Evolutionary conservation across 2,797 vertebrate genomes (phyloP), one percentile per base, ranked within the genome.

Genomic region (Ctenosaura bakeri): DNA sequence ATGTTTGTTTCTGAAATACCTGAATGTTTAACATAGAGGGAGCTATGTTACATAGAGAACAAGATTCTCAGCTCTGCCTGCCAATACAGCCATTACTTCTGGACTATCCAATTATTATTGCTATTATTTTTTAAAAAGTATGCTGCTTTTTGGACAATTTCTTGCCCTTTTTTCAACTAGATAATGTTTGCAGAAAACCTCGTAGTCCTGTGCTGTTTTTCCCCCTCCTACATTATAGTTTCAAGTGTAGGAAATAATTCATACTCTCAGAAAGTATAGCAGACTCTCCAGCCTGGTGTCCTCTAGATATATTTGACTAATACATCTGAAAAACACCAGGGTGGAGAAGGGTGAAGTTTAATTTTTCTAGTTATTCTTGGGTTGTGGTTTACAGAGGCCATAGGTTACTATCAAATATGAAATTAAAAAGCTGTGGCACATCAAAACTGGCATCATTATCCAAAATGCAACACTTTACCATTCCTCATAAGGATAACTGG

Each of bases 1-100:
- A 79, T 32, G 5, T 64, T 29, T 80, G 83, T 88, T 94, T 95
- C 94, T 96, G 96, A 97, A 97, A 95, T 96, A 96, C 92, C 95
- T 83, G 10, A 89, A 74, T 88, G 77, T 92, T 94, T 90, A 91
- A 92, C 96, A 95, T 96, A 96, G 95, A 97, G 96, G 96, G 95
- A 97, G 94, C 95, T 95, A 93, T 96, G 94, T 92, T 93, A 95
- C 92, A 81, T 91, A 92, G 90, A 88, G 92, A 96, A 88, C 56
- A 91, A 91, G 42, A 26, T 88, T 59, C 0, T 26, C 54, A 92
- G 86, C 92, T 56, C 91, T 84, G 90, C 85, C 42, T 81, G 88
- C 88, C 69, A 0, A 83, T 87, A 16, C 83, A 54, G 92, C 78
- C 91, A 64, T 89, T 50, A 7, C n/a, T 66, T 81, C 24, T 73